These are phyloP conservation scores for Melanchra persicariae DNA, from an alignment of 2,888 invertebrate species.

Conservation along the genomic window DNA sequence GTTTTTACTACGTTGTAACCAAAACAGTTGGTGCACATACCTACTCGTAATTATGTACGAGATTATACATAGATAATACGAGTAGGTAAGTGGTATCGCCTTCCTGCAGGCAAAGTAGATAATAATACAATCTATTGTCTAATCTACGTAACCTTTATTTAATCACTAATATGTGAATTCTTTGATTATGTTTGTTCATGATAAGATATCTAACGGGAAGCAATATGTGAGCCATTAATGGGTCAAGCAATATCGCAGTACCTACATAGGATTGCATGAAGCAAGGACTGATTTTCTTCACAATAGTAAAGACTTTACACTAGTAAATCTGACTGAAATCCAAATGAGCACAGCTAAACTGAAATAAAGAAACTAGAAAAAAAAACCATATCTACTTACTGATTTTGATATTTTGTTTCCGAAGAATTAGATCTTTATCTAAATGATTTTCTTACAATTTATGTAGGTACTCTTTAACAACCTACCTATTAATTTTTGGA, in stretches of 20 bases:
- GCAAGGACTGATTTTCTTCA: too few relatives aligned
- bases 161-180: background rate
- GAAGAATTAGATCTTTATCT: too few relatives aligned
- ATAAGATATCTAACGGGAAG: background rate
- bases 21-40: background rate
- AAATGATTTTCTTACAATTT: background rate
- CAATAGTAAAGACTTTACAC: too few relatives aligned
- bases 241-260: too few relatives aligned
- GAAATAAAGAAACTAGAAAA: too few relatives aligned
- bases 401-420: too few relatives aligned
- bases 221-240: too few relatives aligned
- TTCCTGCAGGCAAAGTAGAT: background rate
- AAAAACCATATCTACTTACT: too few relatives aligned
- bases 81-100: background rate
- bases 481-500: background rate
- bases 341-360: too few relatives aligned
- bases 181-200: constrained; percentile 3
- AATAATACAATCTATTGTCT: background rate
- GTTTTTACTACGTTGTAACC: too few relatives aligned
- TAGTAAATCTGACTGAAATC: too few relatives aligned
- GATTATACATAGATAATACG: constrained; percentile 7
- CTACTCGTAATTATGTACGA: background rate
- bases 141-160: constrained; percentile 17
- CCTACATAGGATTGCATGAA: too few relatives aligned
- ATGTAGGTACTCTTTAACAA: background rate